Percentiles rank a stretch among this genome's conserved stretches.
Conservation (phyloP, 64 coral and sea anemone genomes). For the Stichodactyla helianthus region DNA sequence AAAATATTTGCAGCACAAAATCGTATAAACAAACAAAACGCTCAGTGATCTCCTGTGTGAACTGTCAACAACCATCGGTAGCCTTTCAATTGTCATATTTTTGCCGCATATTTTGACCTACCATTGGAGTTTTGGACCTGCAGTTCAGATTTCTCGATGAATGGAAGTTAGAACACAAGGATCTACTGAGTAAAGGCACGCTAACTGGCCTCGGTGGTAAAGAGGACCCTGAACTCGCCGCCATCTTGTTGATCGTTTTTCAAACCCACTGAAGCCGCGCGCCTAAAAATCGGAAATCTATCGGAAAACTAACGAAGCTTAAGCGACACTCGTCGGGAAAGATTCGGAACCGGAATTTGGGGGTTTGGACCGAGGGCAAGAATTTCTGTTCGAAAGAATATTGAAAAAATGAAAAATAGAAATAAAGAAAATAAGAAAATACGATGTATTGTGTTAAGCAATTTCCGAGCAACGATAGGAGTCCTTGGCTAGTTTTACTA, state of each 20-base stretch:
- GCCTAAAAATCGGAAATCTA: slow-evolving; percentile 69
- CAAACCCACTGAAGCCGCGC: slow-evolving; percentile 66
- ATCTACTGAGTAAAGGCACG: slow-evolving; percentile 72
- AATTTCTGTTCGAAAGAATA: too few relatives aligned
- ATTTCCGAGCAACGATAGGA: too few relatives aligned
- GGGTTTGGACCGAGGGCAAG: too few relatives aligned
- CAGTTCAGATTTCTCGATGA: slow-evolving; percentile 36
- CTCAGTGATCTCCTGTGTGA: not conserved
- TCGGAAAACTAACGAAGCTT: slow-evolving; percentile 15
- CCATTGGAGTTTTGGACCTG: slow-evolving; percentile 68
- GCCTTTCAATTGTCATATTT: not conserved
- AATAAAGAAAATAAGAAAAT: too few relatives aligned
- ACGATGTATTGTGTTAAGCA: too few relatives aligned
- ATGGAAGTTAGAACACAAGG: slow-evolving; percentile 56
- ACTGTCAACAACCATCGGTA: not conserved
- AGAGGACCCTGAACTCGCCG: slow-evolving; percentile 69
- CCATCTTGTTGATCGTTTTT: slow-evolving; percentile 83
- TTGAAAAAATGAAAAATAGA: too few relatives aligned
- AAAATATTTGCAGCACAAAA: not conserved
- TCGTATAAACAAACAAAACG: slow-evolving; percentile 7
- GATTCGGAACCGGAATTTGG: not conserved
- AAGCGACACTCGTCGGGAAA: not conserved
- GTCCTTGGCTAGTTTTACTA: too few relatives aligned
- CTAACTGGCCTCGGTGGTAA: slow-evolving; percentile 73
- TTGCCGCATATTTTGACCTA: slow-evolving; percentile 30